These are phyloP conservation scores for Tragelaphus strepsiceros DNA, from an alignment of 2,113 vertebrate genomes.

Conservation along the genomic window DNA sequence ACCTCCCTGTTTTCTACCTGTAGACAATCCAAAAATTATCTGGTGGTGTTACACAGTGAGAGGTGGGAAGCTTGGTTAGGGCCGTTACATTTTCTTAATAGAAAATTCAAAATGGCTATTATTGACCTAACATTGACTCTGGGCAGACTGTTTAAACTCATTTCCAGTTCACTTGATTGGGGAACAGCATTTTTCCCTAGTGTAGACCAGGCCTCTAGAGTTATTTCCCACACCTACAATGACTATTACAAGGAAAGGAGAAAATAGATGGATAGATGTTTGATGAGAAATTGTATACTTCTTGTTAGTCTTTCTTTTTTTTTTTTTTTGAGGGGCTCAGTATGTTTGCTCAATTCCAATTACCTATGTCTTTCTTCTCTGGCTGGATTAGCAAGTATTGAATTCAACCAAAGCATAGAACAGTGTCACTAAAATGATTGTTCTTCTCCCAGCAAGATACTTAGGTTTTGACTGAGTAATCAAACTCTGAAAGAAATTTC, in stretches of 20 bases:
- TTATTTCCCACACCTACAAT: slow-evolving; percentile 27
- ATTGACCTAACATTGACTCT: slow-evolving; percentile 40
- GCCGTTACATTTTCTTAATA: neutral
- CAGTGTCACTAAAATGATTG: slow-evolving; percentile 60
- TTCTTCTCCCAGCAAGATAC: slow-evolving; percentile 61
- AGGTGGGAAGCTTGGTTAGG: no score
- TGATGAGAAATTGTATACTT: slow-evolving; percentile 56
- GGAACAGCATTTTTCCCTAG: slow-evolving; percentile 27
- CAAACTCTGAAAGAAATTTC: slow-evolving; percentile 65
- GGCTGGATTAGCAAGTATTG: slow-evolving; percentile 60
- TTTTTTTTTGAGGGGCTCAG: neutral
- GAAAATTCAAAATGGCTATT: slow-evolving; percentile 10
- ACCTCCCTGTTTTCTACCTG: neutral
- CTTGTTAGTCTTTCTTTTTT: neutral
- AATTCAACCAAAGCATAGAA: slow-evolving; percentile 45
- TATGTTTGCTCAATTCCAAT: slow-evolving; percentile 55
- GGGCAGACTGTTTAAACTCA: slow-evolving; percentile 39
- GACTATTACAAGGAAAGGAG: slow-evolving; percentile 48
- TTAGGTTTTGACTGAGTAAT: slow-evolving; percentile 70
- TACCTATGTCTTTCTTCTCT: slow-evolving; percentile 58
- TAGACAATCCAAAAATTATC: neutral
- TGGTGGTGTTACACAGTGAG: neutral
- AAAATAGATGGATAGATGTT: slow-evolving; percentile 55
- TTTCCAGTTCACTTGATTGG: slow-evolving; percentile 14
- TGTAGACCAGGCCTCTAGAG: neutral